Conservation (phyloP, 2,797 vertebrate species). For the Hozukius guyotensis region DNA sequence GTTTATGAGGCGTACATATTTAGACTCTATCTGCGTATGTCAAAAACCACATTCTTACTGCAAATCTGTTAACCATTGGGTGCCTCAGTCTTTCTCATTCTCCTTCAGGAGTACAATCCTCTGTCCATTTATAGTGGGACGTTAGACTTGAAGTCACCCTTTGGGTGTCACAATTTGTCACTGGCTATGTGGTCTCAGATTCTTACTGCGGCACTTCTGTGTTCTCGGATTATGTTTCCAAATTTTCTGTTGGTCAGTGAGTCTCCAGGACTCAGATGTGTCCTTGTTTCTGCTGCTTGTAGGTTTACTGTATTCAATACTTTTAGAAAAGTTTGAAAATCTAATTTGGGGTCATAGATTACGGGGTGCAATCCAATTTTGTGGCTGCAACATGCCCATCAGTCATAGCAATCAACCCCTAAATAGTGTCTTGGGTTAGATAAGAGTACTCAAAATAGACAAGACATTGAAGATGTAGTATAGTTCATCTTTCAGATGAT, state of each 20-base stretch:
- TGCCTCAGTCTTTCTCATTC: neutral
- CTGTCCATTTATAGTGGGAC: slow-evolving; percentile 15
- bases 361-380: neutral
- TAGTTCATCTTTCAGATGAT: slow-evolving; percentile 66
- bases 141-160: neutral
- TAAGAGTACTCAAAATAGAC: slow-evolving; percentile 62
- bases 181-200: slow-evolving; percentile 30
- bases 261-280: slow-evolving; percentile 14
- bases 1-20: neutral
- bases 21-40: neutral
- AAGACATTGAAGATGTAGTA: slow-evolving; percentile 55
- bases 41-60: neutral
- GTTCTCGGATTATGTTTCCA: slow-evolving; percentile 33
- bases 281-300: slow-evolving; percentile 3
- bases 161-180: slow-evolving; percentile 6
- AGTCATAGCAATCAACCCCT: slow-evolving; percentile 5
- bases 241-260: slow-evolving; percentile 24
- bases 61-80: no score
- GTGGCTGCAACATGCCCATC: neutral
- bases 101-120: slow-evolving; percentile 8
- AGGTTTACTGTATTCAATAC: neutral
- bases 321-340: neutral
- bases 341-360: neutral
- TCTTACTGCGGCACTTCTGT: slow-evolving; percentile 19
- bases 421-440: slow-evolving; percentile 46